These are phyloP conservation scores for Hexactinellida sp. DNA, from an alignment of 37 sponge, comb jelly and placozoan genomes.

Conservation along the genomic window DNA sequence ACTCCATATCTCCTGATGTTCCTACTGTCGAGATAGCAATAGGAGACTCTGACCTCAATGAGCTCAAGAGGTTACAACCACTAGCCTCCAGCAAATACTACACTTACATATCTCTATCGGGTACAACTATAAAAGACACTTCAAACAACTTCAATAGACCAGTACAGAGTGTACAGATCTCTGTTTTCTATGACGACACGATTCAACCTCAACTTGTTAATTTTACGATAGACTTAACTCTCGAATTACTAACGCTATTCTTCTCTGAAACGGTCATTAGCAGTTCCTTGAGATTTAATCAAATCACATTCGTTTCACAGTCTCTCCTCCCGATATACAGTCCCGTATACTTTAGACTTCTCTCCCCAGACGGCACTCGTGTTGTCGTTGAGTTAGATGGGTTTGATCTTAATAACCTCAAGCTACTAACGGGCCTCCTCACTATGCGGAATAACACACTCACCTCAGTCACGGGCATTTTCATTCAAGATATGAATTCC, in stretches of 20 bases:
- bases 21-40: conserved; percentile 37
- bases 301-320: conserved; percentile 38
- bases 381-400: conserved; percentile 27
- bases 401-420: conserved; percentile 47
- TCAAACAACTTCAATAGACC: conserved; percentile 33
- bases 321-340: not conserved
- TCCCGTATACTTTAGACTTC: not conserved
- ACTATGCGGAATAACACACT: conserved; percentile 8
- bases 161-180: not conserved
- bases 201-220: conserved; percentile 39
- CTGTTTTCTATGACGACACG: conserved; percentile 28
- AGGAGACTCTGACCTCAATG: conserved; percentile 52
- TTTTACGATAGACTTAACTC: not conserved
- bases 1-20: conserved; percentile 31
- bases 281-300: conserved; percentile 36
- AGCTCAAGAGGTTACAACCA: conserved; percentile 40
- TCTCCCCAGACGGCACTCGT: conserved; percentile 26
- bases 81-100: conserved; percentile 35
- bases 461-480: not conserved
- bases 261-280: conserved; percentile 69
- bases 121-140: conserved; percentile 50
- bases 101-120: conserved; percentile 44
- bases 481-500: not conserved
- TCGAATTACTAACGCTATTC: conserved; percentile 45
- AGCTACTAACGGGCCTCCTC: conserved; percentile 53